Percentiles rank a stretch among this genome's conserved stretches.
Evolutionary conservation across 2,888 invertebrate species (phyloP).

Genomic region (Erpobdella octoculata): DNA sequence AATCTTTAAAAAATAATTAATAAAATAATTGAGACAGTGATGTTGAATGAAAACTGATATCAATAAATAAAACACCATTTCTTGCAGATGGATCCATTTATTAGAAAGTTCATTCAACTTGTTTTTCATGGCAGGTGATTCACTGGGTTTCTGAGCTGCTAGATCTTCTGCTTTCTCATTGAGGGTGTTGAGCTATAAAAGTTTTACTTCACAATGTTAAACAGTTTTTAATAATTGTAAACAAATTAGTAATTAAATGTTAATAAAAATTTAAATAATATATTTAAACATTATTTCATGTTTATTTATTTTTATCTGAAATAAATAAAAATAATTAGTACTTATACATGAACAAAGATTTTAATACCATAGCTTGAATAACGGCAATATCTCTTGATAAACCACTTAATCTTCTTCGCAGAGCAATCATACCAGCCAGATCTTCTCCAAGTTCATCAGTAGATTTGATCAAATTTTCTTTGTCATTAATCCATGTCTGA

Average conservation of each 20-base stretch:
- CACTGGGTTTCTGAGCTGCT: constrained; percentile 83
- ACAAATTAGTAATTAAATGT: neutral
- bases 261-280: neutral
- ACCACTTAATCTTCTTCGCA: constrained; percentile 86
- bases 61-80: constrained; percentile 61
- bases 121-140: constrained; percentile 54
- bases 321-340: neutral
- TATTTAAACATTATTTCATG: neutral
- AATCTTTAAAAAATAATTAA: too few relatives aligned
- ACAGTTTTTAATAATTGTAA: neutral
- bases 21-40: too few relatives aligned
- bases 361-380: constrained; percentile 75
- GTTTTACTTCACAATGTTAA: neutral
- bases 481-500: constrained; percentile 90
- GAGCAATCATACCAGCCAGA: constrained; percentile 88
- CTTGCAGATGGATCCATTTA: constrained; percentile 91
- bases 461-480: constrained; percentile 92
- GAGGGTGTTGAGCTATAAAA: constrained; percentile 67
- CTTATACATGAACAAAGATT: neutral
- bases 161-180: constrained; percentile 86
- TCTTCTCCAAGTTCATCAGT: constrained; percentile 96
- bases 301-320: neutral
- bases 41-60: neutral
- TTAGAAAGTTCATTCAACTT: constrained; percentile 80
- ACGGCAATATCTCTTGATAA: constrained; percentile 98